phyloP scores from a whole-genome alignment of 1,140 invertebrate species.

The Heliconius melpomene region DNA sequence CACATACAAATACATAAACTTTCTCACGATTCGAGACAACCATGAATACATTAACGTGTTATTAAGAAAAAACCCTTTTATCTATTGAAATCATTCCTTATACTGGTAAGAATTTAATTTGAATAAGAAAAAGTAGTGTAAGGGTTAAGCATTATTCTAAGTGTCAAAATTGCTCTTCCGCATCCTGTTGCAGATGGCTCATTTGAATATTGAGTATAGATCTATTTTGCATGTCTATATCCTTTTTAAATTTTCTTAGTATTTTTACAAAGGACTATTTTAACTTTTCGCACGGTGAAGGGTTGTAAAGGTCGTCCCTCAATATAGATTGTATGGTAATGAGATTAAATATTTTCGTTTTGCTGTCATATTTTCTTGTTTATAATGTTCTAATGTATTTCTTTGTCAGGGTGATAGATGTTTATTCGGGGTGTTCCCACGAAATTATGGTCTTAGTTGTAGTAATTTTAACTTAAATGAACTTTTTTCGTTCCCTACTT shows the following conservation, averaged over 20 bases:
- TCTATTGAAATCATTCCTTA: slow-evolving; percentile 56
- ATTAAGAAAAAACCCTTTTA: slow-evolving; percentile 65
- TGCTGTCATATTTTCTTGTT: slow-evolving; percentile 70
- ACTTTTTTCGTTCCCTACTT: no score
- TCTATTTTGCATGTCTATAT: slow-evolving; percentile 73
- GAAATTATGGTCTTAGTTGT: background rate
- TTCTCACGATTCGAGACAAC: slow-evolving; percentile 65
- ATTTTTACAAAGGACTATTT: slow-evolving; percentile 34
- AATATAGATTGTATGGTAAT: slow-evolving; percentile 68
- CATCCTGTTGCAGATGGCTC: slow-evolving; percentile 59
- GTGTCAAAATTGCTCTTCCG: slow-evolving; percentile 80
- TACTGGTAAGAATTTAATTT: slow-evolving; percentile 66
- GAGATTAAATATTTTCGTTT: slow-evolving; percentile 78
- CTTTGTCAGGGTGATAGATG: slow-evolving; percentile 62
- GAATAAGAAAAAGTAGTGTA: slow-evolving; percentile 67
- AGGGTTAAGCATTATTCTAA: slow-evolving; percentile 72
- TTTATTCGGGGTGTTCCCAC: slow-evolving; percentile 47
- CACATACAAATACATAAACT: slow-evolving; percentile 60
- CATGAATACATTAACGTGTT: slow-evolving; percentile 72
- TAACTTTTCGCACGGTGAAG: slow-evolving; percentile 67
- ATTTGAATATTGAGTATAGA: slow-evolving; percentile 74
- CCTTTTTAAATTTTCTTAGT: slow-evolving; percentile 45
- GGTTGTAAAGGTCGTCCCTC: slow-evolving; percentile 35
- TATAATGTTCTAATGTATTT: slow-evolving; percentile 60
- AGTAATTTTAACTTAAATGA: background rate